These are phyloP conservation scores for Tangara arthus DNA, from an alignment of 2,797 vertebrate genomes.

Conservation along the genomic window DNA sequence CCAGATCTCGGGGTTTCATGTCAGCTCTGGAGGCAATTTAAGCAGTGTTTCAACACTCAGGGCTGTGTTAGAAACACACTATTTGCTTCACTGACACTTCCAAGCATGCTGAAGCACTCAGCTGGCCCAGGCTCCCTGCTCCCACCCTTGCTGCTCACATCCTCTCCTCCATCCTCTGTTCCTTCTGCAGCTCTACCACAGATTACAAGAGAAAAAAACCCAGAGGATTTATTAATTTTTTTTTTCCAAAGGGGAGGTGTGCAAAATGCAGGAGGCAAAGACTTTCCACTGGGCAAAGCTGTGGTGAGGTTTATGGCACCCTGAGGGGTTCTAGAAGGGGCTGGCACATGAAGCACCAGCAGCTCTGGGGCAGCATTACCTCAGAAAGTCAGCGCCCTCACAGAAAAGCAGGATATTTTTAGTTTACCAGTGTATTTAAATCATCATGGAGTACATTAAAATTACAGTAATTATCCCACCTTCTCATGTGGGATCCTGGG, in stretches of 20 bases:
- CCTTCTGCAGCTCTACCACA: background rate
- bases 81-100: constrained; percentile 29
- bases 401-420: constrained; percentile 54
- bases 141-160: constrained; percentile 11
- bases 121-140: background rate
- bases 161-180: background rate
- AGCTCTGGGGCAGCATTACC: constrained; percentile 50
- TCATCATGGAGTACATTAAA: constrained; percentile 49
- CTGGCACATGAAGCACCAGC: background rate
- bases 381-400: constrained; percentile 34
- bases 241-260: background rate
- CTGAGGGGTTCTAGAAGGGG: background rate
- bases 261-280: constrained; percentile 1
- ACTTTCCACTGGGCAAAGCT: background rate
- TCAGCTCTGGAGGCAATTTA: constrained; percentile 42
- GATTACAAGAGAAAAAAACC: background rate
- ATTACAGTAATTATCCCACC: constrained; percentile 71
- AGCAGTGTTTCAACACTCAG: constrained; percentile 12
- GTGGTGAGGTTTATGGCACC: background rate
- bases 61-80: constrained; percentile 29
- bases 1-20: constrained; percentile 34
- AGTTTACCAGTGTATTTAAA: constrained; percentile 53
- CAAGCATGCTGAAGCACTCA: constrained; percentile 31
- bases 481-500: constrained; percentile 47
- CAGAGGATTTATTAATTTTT: background rate